Conservation (phyloP, 2,113 vertebrate species). For the Lagopus leucura region DNA sequence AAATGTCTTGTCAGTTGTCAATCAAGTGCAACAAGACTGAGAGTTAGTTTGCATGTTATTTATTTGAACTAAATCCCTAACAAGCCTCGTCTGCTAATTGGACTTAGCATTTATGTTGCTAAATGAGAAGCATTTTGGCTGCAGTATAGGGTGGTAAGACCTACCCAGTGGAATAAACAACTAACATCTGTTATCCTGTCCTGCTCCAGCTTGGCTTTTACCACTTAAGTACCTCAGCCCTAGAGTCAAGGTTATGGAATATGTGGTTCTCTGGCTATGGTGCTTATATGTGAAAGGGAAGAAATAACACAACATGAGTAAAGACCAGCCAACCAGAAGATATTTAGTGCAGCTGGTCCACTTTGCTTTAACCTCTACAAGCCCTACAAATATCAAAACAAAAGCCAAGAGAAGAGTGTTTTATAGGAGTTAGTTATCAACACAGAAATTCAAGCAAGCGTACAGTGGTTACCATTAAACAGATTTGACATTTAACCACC, state of each 20-base stretch:
- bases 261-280: constrained; percentile 73
- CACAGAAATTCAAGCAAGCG: neutral
- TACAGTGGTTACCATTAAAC: constrained; percentile 6
- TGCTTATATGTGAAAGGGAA: constrained; percentile 52
- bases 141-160: constrained; percentile 77
- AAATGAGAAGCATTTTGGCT: constrained; percentile 85
- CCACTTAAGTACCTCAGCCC: constrained; percentile 77
- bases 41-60: constrained; percentile 73
- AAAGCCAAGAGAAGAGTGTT: constrained; percentile 37
- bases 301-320: constrained; percentile 52
- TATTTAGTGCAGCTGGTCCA: constrained; percentile 61
- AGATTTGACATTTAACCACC: constrained; percentile 23
- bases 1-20: constrained; percentile 59
- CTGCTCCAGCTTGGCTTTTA: constrained; percentile 83
- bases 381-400: constrained; percentile 59
- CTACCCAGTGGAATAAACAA: constrained; percentile 84
- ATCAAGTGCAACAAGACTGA: constrained; percentile 66
- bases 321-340: constrained; percentile 69
- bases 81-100: constrained; percentile 79
- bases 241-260: constrained; percentile 80
- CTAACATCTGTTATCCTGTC: constrained; percentile 85
- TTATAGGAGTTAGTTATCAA: constrained; percentile 49
- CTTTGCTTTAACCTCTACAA: constrained; percentile 74
- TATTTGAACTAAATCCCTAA: constrained; percentile 81
- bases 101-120: constrained; percentile 81